These are phyloP conservation scores for Caenorhabditis drosophilae DNA, from an alignment of 2,888 invertebrate genomes.

Conservation along the genomic window DNA sequence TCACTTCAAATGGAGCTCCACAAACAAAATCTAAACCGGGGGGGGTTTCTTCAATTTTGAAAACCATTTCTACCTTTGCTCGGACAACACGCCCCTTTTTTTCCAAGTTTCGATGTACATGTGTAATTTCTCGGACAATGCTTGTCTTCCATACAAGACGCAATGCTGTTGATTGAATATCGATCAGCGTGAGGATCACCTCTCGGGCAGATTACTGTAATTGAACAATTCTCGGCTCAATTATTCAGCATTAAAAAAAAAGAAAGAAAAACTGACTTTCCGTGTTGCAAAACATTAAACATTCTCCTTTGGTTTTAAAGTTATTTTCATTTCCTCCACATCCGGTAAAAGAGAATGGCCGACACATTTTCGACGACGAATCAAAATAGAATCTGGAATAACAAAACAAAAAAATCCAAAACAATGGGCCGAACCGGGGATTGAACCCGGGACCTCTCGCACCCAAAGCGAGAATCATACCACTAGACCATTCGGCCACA, in stretches of 20 bases:
- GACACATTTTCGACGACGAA: conserved; percentile 47
- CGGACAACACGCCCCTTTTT: conserved; percentile 54
- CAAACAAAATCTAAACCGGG: conserved; percentile 45
- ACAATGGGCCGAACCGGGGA: conserved; percentile 45
- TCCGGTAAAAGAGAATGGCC: conserved; percentile 46
- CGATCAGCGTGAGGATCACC: conserved; percentile 57
- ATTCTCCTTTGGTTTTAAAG: conserved; percentile 55
- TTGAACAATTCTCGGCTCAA: too few relatives aligned
- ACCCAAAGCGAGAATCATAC: conserved; percentile 70
- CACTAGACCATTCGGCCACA: conserved; percentile 66
- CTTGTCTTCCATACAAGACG: conserved; percentile 47
- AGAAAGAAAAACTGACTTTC: conserved; percentile 52
- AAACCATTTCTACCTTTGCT: conserved; percentile 38
- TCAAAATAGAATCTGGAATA: conserved; percentile 50
- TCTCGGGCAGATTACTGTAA: conserved; percentile 49
- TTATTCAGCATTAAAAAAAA: too few relatives aligned
- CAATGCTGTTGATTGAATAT: conserved; percentile 49
- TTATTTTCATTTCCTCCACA: conserved; percentile 80
- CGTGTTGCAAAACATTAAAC: conserved; percentile 51
- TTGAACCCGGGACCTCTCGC: conserved; percentile 69
- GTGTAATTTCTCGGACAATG: conserved; percentile 57
- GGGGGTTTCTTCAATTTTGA: not conserved
- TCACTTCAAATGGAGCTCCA: conserved; percentile 40
- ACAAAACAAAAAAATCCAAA: conserved; percentile 26
- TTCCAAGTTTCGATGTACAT: conserved; percentile 40